phyloP scores from a whole-genome alignment of 2,888 invertebrate genomes.

The Tetramorium bicarinatum region DNA sequence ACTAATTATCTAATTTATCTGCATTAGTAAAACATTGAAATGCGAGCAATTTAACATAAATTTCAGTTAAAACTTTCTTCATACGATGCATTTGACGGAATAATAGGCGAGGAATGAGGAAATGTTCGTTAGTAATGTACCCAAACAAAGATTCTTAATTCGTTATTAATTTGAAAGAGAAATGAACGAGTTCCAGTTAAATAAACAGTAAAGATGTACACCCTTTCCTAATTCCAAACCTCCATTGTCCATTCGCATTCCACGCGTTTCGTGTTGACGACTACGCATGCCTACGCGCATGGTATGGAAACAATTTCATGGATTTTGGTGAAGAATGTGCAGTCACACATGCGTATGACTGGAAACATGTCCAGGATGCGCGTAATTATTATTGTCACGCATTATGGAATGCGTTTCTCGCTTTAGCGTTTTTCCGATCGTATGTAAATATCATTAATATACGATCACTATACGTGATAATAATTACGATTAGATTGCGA shows the following conservation, averaged over 20 bases:
- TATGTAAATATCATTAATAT: conserved; percentile 11
- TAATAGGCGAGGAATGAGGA: neutral
- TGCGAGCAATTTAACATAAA: neutral
- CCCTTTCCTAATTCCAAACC: neutral
- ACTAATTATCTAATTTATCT: neutral
- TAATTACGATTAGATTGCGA: neutral
- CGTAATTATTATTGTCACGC: conserved; percentile 32
- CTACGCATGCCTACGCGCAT: conserved; percentile 32
- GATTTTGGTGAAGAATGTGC: conserved; percentile 41
- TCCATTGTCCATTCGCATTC: neutral
- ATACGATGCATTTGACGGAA: neutral
- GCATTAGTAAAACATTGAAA: neutral
- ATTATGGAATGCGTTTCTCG: neutral
- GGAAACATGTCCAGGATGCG: neutral
- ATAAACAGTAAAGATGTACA: neutral
- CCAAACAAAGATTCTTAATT: neutral
- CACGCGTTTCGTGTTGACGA: conserved; percentile 27
- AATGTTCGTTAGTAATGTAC: neutral
- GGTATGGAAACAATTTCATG: conserved; percentile 41
- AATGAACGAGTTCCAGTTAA: neutral
- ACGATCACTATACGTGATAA: neutral
- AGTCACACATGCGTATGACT: neutral
- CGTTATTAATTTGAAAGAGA: neutral
- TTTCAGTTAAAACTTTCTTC: neutral
- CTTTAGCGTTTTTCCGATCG: neutral